Base-by-base conservation (phyloP, 2,113 vertebrate species). In the Melanostigma gelatinosum region DNA sequence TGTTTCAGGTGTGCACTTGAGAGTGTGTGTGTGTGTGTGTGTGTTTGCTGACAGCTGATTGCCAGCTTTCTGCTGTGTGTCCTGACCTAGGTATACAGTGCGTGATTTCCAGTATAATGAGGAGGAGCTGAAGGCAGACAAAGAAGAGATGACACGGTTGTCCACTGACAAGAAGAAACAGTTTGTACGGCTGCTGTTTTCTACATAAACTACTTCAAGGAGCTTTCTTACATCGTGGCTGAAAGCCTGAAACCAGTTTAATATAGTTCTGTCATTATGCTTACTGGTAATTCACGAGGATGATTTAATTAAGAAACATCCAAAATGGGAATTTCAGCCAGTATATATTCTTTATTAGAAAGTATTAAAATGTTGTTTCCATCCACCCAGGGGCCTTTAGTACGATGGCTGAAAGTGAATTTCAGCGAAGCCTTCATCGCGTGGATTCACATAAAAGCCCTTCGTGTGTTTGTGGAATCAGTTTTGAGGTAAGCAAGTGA, bases 361-460 rank as follows among this genome's bases (percentile, higher is more conserved):
- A 46, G 4, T 4, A 4, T 76, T 34, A 22, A 75, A 50, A 36
- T 60, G 4, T 6, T 36, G 20, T 75, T 67, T n/a, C 64, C 62
- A 3, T 85, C 24, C 22, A 73, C 90, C 64, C 74, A 99, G 98
- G 98, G 98, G 36, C 98, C 97, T 73, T 93, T 99, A 77, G 98
- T 99, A 27, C 96, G 98, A 79, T 99, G 98, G 98, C 96, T 99
- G 90, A 99, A 99, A 95, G 98, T 99, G 60, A 99, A 99, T 95
- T 99, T 99, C 96, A 99, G 97, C 60, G 98, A 99, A 94, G 98
- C 97, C 38, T 99, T 99, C 92, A 99, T 99, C 72, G 98, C 98
- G 0, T 99, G 98, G 98, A 98, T 99, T 93, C 98, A 99, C 77
- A 98, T 99, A 84, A 99, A 99, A 94, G 98, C 98, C 0, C 94